Evolutionary conservation across 2,888 invertebrate species (phyloP).

Genomic region (Acanthoscelides obtectus): DNA sequence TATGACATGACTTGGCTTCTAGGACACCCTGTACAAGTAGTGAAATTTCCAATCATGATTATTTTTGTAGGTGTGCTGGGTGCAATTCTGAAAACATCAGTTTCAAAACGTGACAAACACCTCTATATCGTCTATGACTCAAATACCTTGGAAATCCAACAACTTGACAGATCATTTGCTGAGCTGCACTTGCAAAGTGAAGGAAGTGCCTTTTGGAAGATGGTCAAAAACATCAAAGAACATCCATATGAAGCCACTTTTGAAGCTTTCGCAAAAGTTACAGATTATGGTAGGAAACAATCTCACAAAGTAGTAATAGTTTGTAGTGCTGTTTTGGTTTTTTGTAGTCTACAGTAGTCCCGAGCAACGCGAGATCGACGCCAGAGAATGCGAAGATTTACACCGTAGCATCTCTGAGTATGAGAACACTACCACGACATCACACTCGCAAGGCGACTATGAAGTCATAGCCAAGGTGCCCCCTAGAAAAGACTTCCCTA

Average conservation of each 20-base stretch:
- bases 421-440: constrained; percentile 46
- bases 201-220: constrained; percentile 58
- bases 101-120: constrained; percentile 68
- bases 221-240: constrained; percentile 56
- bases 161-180: constrained; percentile 79
- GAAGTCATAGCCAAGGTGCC: constrained; percentile 67
- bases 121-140: constrained; percentile 68
- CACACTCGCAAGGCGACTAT: constrained; percentile 63
- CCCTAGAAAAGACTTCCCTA: constrained; percentile 62
- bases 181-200: constrained; percentile 79
- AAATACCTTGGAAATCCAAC: constrained; percentile 60
- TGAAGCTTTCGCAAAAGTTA: constrained; percentile 82
- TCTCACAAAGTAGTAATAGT: background rate
- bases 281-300: constrained; percentile 63
- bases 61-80: constrained; percentile 61
- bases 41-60: background rate
- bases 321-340: constrained; percentile 1
- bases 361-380: constrained; percentile 56
- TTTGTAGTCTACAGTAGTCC: constrained; percentile 58
- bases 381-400: constrained; percentile 60
- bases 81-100: constrained; percentile 59
- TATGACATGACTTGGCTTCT: no score
- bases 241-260: constrained; percentile 80
- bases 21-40: no score
- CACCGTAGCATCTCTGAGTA: constrained; percentile 52